A percentile compares a stretch with the other conserved stretches of the same genome.
Conservation (phyloP, 2,113 vertebrate species). For the Lamprotornis superbus region DNA sequence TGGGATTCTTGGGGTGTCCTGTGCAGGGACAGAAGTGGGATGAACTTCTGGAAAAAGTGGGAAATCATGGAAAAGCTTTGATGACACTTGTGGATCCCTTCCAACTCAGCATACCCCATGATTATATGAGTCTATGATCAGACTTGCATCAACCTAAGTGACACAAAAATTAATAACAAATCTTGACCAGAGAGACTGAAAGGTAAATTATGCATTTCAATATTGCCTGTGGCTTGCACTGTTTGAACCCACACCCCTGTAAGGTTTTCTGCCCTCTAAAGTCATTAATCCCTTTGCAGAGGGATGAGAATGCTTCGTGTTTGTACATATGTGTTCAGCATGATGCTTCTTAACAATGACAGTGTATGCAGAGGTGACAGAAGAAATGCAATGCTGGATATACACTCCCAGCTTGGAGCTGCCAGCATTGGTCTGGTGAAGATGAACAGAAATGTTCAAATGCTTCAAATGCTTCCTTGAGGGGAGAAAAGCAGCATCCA, state of each 20-base stretch:
- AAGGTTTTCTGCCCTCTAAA: background rate
- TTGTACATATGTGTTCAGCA: background rate
- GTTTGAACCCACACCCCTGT: background rate
- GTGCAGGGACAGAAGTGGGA: background rate
- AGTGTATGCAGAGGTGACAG: background rate
- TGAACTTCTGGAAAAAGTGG: too few relatives aligned
- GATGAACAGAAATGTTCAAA: background rate
- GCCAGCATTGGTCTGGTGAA: slow-evolving; percentile 6
- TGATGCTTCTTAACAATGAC: background rate
- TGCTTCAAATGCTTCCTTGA: background rate
- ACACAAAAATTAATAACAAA: background rate
- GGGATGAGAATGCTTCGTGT: fast-evolving
- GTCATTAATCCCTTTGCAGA: background rate
- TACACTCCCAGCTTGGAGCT: background rate
- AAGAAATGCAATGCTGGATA: background rate
- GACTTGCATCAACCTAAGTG: background rate
- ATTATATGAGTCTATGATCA: background rate
- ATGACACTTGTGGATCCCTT: background rate
- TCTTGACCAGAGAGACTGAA: background rate
- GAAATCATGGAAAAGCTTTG: background rate
- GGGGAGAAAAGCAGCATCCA: background rate
- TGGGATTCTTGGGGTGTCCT: background rate
- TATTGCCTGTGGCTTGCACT: background rate
- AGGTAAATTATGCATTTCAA: background rate
- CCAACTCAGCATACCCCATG: background rate